Conservation (phyloP, 2,888 invertebrate genomes). For the Conops quadrifasciatus region DNA sequence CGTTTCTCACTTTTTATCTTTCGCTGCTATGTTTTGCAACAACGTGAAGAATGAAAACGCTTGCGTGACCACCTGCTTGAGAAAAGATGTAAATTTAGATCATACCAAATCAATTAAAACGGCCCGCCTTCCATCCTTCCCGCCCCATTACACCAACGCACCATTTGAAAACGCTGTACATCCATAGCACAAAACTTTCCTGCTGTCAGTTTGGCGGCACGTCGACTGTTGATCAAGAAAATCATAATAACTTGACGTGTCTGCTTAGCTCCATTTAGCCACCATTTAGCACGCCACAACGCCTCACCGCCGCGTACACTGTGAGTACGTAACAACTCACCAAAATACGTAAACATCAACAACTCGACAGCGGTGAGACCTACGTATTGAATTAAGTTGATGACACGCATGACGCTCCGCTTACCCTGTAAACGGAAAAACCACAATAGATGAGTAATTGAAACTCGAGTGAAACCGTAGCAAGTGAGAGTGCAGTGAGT, state of each 20-base stretch:
- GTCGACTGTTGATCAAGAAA: slow-evolving; percentile 54
- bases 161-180: slow-evolving; percentile 56
- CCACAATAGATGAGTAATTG: not conserved
- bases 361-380: slow-evolving; percentile 55
- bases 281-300: slow-evolving; percentile 52
- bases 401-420: slow-evolving; percentile 48
- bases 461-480: too few relatives aligned
- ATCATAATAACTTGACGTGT: slow-evolving; percentile 56
- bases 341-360: slow-evolving; percentile 59
- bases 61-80: slow-evolving; percentile 55
- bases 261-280: slow-evolving; percentile 52
- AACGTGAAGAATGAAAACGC: slow-evolving; percentile 61
- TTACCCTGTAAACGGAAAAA: slow-evolving; percentile 39
- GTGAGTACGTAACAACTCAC: slow-evolving; percentile 55
- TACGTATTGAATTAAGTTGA: slow-evolving; percentile 58
- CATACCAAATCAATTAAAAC: not conserved
- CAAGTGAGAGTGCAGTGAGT: too few relatives aligned
- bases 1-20: slow-evolving; percentile 45
- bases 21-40: slow-evolving; percentile 58
- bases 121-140: not conserved
- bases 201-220: slow-evolving; percentile 56
- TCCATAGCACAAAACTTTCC: slow-evolving; percentile 62
- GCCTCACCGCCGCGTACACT: slow-evolving; percentile 59
- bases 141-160: slow-evolving; percentile 36
- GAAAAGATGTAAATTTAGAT: slow-evolving; percentile 11